These are phyloP conservation scores for Rhinogobius similis DNA, from an alignment of 2,113 vertebrate genomes.

Conservation along the genomic window DNA sequence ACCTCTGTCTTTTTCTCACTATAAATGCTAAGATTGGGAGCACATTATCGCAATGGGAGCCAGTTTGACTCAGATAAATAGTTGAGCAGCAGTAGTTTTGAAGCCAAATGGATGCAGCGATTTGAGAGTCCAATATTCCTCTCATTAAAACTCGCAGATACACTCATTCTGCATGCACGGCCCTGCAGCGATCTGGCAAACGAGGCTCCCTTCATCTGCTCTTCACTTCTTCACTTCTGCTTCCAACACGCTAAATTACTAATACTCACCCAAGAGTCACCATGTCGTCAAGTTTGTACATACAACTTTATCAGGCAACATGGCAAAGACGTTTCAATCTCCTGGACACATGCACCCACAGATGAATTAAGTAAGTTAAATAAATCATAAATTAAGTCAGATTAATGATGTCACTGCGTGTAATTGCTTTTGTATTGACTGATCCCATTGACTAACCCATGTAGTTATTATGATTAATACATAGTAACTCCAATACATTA, in stretches of 20 bases:
- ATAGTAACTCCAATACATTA: neutral
- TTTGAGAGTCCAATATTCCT: constrained; percentile 26
- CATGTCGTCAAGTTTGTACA: constrained; percentile 19
- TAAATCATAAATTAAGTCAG: neutral
- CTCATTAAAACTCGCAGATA: constrained; percentile 39
- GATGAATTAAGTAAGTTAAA: neutral
- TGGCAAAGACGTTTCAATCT: neutral
- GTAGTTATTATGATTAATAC: neutral
- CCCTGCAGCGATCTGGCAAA: constrained; percentile 16
- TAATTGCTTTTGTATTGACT: neutral
- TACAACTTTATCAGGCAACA: neutral
- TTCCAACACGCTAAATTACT: constrained; percentile 10
- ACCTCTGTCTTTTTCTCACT: neutral
- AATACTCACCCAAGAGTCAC: neutral
- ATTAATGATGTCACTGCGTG: neutral
- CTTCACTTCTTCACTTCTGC: constrained; percentile 27
- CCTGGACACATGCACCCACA: neutral
- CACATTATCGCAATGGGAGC: neutral
- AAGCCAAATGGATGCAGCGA: constrained; percentile 36
- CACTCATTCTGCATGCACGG: constrained; percentile 13
- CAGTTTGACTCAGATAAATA: neutral
- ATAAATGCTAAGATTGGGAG: neutral
- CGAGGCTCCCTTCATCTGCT: constrained; percentile 20
- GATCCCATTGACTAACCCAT: neutral
- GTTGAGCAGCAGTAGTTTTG: neutral